phyloP scores from a whole-genome alignment of 1,140 invertebrate genomes.

The Penaeus indicus region DNA sequence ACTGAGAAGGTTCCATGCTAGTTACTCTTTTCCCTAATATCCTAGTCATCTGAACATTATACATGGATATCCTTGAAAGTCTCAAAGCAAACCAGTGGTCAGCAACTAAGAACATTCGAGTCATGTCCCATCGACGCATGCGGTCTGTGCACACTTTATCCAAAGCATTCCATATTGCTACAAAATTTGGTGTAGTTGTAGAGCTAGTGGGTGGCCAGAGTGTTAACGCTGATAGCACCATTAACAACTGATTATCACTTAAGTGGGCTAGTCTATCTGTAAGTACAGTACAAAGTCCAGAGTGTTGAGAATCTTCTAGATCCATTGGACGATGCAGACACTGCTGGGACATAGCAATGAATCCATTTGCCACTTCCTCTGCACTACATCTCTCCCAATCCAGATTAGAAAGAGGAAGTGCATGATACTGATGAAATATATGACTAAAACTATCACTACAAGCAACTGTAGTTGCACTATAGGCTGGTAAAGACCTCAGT shows the following conservation, averaged over 20 bases:
- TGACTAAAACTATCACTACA: conserved; percentile 15
- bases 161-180: conserved; percentile 63
- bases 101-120: conserved; percentile 62
- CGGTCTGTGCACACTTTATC: conserved; percentile 59
- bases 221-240: conserved; percentile 56
- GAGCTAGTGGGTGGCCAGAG: conserved; percentile 59
- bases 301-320: conserved; percentile 47
- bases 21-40: conserved; percentile 48
- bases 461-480: conserved; percentile 61
- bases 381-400: conserved; percentile 54
- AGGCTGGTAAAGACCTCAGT: conserved; percentile 63
- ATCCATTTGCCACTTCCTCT: conserved; percentile 57
- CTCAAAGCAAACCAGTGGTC: conserved; percentile 65
- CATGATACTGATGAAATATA: conserved; percentile 25
- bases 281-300: conserved; percentile 39
- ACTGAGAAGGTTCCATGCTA: conserved; percentile 57
- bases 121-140: conserved; percentile 58
- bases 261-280: conserved; percentile 40
- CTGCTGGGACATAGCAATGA: conserved; percentile 59
- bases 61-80: conserved; percentile 56
- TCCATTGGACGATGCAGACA: conserved; percentile 57
- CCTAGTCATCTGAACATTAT: conserved; percentile 55
- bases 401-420: conserved; percentile 16
- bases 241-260: conserved; percentile 59
- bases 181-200: conserved; percentile 59